Conservation (phyloP, 2,888 invertebrate species). For the Agrenia bidenticulata region DNA sequence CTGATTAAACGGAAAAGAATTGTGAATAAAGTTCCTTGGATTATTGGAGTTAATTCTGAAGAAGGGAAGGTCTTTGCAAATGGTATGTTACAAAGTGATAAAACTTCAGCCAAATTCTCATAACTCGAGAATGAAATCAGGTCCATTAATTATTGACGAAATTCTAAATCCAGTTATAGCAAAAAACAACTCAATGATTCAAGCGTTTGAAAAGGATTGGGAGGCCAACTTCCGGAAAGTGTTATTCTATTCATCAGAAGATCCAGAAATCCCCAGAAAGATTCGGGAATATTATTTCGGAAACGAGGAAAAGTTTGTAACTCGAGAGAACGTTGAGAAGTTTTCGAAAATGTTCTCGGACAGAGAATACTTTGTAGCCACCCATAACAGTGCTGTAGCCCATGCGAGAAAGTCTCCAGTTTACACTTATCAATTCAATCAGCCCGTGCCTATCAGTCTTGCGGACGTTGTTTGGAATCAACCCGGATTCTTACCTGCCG, state of each 20-base stretch:
- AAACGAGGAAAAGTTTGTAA: neutral
- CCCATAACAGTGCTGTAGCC: conserved; percentile 12
- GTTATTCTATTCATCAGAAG: conserved; percentile 8
- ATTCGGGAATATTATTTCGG: conserved; percentile 17
- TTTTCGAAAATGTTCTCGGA: conserved; percentile 12
- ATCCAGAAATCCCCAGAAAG: neutral
- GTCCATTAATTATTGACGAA: neutral
- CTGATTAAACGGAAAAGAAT: conserved; percentile 11
- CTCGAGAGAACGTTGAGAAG: conserved; percentile 6
- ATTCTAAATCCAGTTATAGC: conserved; percentile 1
- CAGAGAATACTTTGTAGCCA: neutral
- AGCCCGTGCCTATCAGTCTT: conserved; percentile 3
- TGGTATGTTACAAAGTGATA: conserved; percentile 6
- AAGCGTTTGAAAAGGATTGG: conserved; percentile 10
- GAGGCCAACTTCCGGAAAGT: conserved; percentile 10
- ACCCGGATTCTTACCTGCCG: conserved; percentile 6
- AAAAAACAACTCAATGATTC: conserved; percentile 9
- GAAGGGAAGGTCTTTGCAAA: conserved; percentile 5
- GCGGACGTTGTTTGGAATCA: conserved; percentile 11
- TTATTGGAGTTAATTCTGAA: conserved; percentile 35
- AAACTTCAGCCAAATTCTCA: neutral
- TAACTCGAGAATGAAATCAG: neutral
- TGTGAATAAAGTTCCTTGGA: conserved; percentile 37
- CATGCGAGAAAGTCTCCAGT: conserved; percentile 8
- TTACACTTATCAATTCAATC: neutral